Conservation (phyloP, 2,797 vertebrate genomes). For the Protonibea diacanthus region DNA sequence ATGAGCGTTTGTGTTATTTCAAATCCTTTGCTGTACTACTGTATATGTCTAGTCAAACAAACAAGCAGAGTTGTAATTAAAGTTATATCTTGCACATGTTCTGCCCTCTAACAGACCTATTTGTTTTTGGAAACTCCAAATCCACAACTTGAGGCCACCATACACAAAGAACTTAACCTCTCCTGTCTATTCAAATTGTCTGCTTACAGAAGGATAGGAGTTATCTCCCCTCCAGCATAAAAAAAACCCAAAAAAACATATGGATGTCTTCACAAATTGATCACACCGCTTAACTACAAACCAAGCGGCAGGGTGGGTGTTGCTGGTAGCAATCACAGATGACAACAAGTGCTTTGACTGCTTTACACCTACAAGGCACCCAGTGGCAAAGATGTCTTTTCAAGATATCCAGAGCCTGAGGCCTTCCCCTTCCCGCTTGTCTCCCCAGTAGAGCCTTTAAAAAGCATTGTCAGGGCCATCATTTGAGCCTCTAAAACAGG, state of each 20-base stretch:
- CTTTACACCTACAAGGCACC: background rate
- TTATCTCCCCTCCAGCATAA: background rate
- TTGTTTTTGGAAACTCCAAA: background rate
- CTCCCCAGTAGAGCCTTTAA: background rate
- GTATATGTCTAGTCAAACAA: constrained; percentile 1
- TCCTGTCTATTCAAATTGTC: background rate
- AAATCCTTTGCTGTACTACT: background rate
- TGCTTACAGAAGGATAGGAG: background rate
- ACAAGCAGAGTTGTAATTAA: background rate
- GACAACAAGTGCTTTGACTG: background rate
- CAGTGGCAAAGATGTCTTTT: background rate
- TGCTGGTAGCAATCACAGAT: background rate
- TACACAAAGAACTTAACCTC: background rate
- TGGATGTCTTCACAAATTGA: background rate
- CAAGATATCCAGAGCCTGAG: background rate
- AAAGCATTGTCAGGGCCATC: background rate
- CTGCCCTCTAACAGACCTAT: background rate
- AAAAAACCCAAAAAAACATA: background rate
- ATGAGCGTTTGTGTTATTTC: background rate
- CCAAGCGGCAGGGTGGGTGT: background rate
- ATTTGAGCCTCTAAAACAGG: constrained; percentile 1
- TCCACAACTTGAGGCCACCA: background rate
- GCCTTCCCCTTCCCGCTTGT: background rate
- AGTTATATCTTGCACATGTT: background rate
- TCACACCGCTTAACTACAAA: background rate